Percentiles rank a stretch among this genome's conserved stretches.
Conservation (phyloP, 2,113 vertebrate genomes). For the Pao palembangensis region DNA sequence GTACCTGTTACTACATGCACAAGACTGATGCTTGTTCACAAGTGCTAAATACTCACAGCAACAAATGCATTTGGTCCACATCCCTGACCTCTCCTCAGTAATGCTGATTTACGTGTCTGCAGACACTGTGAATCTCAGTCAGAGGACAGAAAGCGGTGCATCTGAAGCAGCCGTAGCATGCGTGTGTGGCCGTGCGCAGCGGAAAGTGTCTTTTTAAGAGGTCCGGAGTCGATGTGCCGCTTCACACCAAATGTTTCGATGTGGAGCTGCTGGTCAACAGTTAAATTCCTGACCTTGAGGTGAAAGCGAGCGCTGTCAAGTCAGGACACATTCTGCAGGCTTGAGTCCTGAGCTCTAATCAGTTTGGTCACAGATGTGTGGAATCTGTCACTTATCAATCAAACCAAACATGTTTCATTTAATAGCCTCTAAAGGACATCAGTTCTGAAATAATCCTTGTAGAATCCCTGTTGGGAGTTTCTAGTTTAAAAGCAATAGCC, state of each 20-base stretch:
- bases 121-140: slow-evolving; percentile 7
- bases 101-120: slow-evolving; percentile 4
- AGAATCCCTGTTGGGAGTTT: slow-evolving; percentile 16
- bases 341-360: slow-evolving; percentile 1
- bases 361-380: not conserved
- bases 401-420: too few relatives aligned
- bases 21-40: slow-evolving; percentile 11
- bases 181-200: slow-evolving; percentile 37
- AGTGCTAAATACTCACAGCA: slow-evolving; percentile 16
- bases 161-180: not conserved
- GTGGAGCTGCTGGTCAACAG: slow-evolving; percentile 30
- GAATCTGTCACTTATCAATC: too few relatives aligned
- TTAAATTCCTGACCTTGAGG: slow-evolving; percentile 18
- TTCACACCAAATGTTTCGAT: slow-evolving; percentile 15
- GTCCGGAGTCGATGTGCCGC: slow-evolving; percentile 32
- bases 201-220: slow-evolving; percentile 33
- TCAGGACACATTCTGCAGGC: slow-evolving; percentile 8
- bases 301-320: slow-evolving; percentile 14
- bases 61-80: not conserved
- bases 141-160: slow-evolving; percentile 4
- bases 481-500: slow-evolving; percentile 28
- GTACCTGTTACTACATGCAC: slow-evolving; percentile 39
- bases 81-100: slow-evolving; percentile 11
- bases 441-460: too few relatives aligned
- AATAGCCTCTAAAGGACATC: too few relatives aligned